Evolutionary conservation across 2,797 vertebrate genomes (phyloP).

Genomic region (Ctenosaura bakeri): DNA sequence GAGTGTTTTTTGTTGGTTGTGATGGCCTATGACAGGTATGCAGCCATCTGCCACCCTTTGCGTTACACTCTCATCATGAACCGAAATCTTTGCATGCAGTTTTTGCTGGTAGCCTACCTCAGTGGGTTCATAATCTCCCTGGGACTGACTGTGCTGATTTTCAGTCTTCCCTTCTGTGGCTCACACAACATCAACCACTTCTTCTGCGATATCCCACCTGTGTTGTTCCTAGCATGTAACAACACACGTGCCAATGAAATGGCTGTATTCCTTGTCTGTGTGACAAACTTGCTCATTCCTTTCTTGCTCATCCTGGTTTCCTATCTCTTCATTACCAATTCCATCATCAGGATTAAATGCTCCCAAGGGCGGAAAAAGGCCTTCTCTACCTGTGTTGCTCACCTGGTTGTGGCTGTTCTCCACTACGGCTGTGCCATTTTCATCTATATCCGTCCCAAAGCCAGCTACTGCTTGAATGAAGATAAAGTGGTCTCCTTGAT

Average conservation of each 20-base stretch:
- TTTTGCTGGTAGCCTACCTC: conserved; percentile 27
- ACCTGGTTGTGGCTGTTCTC: conserved; percentile 36
- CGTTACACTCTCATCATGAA: conserved; percentile 27
- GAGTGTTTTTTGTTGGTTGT: conserved; percentile 49
- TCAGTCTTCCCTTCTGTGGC: conserved; percentile 57
- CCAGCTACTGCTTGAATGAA: conserved; percentile 49
- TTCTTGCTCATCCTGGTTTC: conserved; percentile 27
- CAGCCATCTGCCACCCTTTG: conserved; percentile 45
- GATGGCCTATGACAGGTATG: conserved; percentile 59
- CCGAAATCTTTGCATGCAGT: conserved; percentile 1
- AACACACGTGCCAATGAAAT: conserved; percentile 39
- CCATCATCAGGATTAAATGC: neutral
- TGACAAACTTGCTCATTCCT: neutral
- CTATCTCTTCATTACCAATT: neutral
- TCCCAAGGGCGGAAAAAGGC: conserved; percentile 32
- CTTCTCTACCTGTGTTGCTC: conserved; percentile 45
- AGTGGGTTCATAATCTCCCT: neutral
- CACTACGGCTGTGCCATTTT: conserved; percentile 43
- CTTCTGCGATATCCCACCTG: conserved; percentile 48
- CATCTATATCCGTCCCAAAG: conserved; percentile 56
- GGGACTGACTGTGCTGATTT: conserved; percentile 42
- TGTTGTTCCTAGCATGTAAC: conserved; percentile 40
- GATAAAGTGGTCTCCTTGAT: conserved; percentile 53
- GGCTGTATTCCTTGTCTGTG: neutral
- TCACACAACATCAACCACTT: conserved; percentile 35